Percentiles rank a stretch among this genome's conserved stretches.
Conservation (phyloP, 2,797 vertebrate species). For the Halcyon leucocephala region DNA sequence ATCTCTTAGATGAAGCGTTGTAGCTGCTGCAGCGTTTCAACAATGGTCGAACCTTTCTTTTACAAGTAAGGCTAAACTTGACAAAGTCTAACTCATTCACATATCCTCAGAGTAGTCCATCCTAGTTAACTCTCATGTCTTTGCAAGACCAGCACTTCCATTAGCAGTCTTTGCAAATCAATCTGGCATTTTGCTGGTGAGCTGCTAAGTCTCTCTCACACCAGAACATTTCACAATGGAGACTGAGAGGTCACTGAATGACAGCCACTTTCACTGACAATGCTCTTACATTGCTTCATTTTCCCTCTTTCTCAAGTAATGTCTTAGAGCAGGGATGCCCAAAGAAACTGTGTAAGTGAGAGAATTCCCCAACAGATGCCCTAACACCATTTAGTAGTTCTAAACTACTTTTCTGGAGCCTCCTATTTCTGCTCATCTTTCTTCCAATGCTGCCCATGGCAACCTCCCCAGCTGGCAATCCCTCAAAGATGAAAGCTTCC, state of each 20-base stretch:
- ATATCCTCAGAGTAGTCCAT: not conserved
- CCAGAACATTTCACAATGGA: not conserved
- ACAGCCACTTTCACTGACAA: not conserved
- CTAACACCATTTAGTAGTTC: not conserved
- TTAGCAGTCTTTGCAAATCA: not conserved
- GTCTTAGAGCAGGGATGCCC: not conserved
- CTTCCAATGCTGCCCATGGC: not conserved
- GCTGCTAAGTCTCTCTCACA: not conserved
- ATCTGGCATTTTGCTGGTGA: not conserved
- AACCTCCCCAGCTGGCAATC: not conserved
- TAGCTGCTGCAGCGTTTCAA: not conserved
- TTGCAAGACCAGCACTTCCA: not conserved
- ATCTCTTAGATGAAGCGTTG: not conserved
- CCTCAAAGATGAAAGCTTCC: not conserved
- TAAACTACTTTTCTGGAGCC: not conserved
- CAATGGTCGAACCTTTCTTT: rapidly evolving
- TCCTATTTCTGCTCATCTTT: not conserved
- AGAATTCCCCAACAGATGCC: not conserved
- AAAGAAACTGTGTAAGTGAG: not conserved
- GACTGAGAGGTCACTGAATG: not conserved
- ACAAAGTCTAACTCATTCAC: not conserved
- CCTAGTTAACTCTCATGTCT: not conserved
- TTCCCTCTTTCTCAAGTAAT: not conserved
- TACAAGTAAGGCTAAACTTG: not conserved
- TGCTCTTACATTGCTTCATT: not conserved